Percentiles rank a stretch among this genome's conserved stretches.
Evolutionary conservation across 92 coral and sea anemone species (phyloP).

Genomic region (Muricea muricata): DNA sequence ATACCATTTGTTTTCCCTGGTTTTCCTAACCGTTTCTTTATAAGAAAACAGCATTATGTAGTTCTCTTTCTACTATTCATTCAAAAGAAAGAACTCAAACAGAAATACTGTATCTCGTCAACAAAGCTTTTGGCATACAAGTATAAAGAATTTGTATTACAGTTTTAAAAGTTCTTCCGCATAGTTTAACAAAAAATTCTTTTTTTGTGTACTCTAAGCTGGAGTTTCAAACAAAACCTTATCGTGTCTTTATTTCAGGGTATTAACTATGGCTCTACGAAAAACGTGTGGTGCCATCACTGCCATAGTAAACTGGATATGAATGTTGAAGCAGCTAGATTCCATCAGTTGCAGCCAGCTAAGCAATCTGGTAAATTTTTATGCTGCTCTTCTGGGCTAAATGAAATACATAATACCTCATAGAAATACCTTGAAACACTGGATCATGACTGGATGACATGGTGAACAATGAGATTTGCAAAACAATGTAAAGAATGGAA

Average conservation of each 20-base stretch:
- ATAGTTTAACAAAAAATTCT: no score
- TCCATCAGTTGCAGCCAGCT: slow-evolving; percentile 71
- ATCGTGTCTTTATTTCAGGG: slow-evolving; percentile 64
- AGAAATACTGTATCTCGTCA: no score
- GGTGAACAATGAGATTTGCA: not conserved
- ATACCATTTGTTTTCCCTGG: not conserved
- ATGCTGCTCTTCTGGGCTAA: not conserved
- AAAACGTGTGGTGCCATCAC: slow-evolving; percentile 84
- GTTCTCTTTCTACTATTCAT: no score
- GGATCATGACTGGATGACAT: not conserved
- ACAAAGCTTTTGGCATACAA: no score
- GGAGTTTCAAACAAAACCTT: not conserved
- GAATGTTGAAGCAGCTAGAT: slow-evolving; percentile 79
- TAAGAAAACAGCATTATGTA: no score
- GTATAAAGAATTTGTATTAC: no score
- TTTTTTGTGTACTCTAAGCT: no score
- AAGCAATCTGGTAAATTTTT: slow-evolving; percentile 58
- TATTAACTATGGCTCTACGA: slow-evolving; percentile 80
- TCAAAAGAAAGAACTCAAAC: no score
- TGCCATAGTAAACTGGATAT: slow-evolving; percentile 83
- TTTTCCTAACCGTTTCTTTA: no score
- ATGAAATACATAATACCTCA: not conserved
- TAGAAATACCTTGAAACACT: not conserved
- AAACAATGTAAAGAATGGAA: not conserved
- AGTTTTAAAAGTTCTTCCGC: no score